Base-by-base conservation (phyloP, 2,113 vertebrate genomes). In the Chaetura pelagica region DNA sequence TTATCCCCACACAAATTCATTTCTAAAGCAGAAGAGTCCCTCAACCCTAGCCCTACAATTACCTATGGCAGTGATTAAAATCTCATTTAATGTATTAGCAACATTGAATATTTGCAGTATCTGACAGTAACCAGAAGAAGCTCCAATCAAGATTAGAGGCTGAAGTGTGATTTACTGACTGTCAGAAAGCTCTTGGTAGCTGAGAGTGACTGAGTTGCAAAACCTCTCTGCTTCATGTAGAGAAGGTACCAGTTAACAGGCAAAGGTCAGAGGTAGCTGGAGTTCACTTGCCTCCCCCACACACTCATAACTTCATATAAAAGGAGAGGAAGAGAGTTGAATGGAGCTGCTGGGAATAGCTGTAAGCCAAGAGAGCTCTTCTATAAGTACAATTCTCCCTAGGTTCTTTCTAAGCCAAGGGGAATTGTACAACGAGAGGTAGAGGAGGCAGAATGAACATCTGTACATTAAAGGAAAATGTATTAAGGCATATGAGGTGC, bases 181-280 rank as follows among this genome's bases (percentile, higher is more conserved):
- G 84, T 82, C 77, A 94, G 57, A 58, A 94, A 88, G 54, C 59
- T 90, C 68, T 78, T 38, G 19, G 84, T 89, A 87, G 71, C 58
- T 81, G 69, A 63, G n/a, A 54, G 22, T 49, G 34, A 72, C 32
- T 87, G 73, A 52, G 35, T 48, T 62, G 77, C 57, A 89, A 95
- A 95, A 79, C 19, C 12, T 92, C 55, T 74, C 38, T 71, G 80
- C 81, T 49, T 63, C 30, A 10, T 54, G n/a, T 61, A 82, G 44
- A 89, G 64, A 73, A 92, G 66, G 61, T 77, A 82, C 26, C 79
- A 59, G 84, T 58, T 72, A 91, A 81, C 44, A 91, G 52, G 74
- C 21, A 84, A 94, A 96, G 91, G 93, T 94, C 86, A 94, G 73
- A 74, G 69, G 69, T 46, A 90, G 73, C n/a, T 74, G 72, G 32